Evolutionary conservation across 2,797 vertebrate species (phyloP), one percentile per base, ranked within the genome.

Genomic region (Oreonectes daqikongensis): DNA sequence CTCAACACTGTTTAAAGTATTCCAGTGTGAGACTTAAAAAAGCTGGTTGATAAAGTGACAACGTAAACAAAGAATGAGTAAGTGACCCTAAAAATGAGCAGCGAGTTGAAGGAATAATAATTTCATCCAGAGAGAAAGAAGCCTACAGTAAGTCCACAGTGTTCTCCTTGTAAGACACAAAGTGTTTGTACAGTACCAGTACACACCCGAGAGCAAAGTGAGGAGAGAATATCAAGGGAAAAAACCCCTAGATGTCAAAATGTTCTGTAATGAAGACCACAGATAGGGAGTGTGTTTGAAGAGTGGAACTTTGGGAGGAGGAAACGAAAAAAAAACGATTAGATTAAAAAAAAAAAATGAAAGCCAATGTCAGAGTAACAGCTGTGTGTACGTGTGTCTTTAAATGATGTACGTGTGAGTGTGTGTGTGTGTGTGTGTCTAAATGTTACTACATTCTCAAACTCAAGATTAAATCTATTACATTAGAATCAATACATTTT

Each of bases 261-360:
- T 30, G 53, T 83, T 68, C 71, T 71, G 63, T 63, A 11, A 72
- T 20, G 22, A 67, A 74, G 60, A 18, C n/a, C 57, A 61, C 50
- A 80, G 28, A 80, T n/a, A 78, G 30, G 40, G 22, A 64, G 46
- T 64, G 59, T 59, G 60, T 53, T 44, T 71, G 40, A 14, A 14
- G 52, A 80, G 44, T 32, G 18, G 59, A 53, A 24, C 65, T 38
- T 40, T 17, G 70, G 50, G 50, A 67, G 61, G 73, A 80, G 66
- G 26, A 67, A 69, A 32, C 42, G 69, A 77, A 71, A 80, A 71
- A 80, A 57, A 44, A 66, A 28, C 48, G 52, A 63, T 12, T 17
- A 38, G 30, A 70, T 22, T 46, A 2, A 70, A 60, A 53, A 18
- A 55, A 26, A 75, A 32, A 28, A 24, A 18, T 50, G 28, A 38